Conservation (phyloP, 1,140 invertebrate genomes). For the Adelges cooleyi region DNA sequence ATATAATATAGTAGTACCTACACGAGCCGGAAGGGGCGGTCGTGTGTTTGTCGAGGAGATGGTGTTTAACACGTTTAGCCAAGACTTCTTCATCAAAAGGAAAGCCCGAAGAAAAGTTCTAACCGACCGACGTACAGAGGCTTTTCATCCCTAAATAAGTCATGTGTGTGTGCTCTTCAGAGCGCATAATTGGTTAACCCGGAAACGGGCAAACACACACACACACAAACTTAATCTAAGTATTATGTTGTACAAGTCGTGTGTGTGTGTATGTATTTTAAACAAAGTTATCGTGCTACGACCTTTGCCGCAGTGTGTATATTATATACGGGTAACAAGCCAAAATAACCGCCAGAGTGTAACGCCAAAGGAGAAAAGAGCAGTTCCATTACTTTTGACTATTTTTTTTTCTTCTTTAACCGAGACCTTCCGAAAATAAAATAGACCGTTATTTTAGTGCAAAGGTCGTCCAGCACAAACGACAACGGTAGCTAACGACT, state of each 20-base stretch:
- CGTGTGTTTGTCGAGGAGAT: not conserved
- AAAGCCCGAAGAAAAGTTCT: no score
- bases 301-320: constrained; percentile 21
- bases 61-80: constrained; percentile 4
- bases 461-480: no score
- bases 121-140: not conserved
- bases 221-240: not conserved
- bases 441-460: not conserved
- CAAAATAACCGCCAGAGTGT: constrained; percentile 6
- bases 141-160: not conserved
- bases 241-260: not conserved
- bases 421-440: not conserved
- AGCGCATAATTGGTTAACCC: not conserved
- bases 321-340: not conserved
- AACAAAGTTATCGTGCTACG: not conserved
- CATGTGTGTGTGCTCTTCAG: not conserved
- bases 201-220: not conserved
- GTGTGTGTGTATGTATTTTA: not conserved
- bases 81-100: no score
- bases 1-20: not conserved
- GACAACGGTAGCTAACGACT: no score
- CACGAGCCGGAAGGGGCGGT: not conserved
- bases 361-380: not conserved
- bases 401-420: not conserved
- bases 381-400: no score